A percentile compares a stretch with the other conserved stretches of the same genome.
Evolutionary conservation across 2,797 vertebrate genomes (phyloP).

Genomic region (Eulemur albifrons): DNA sequence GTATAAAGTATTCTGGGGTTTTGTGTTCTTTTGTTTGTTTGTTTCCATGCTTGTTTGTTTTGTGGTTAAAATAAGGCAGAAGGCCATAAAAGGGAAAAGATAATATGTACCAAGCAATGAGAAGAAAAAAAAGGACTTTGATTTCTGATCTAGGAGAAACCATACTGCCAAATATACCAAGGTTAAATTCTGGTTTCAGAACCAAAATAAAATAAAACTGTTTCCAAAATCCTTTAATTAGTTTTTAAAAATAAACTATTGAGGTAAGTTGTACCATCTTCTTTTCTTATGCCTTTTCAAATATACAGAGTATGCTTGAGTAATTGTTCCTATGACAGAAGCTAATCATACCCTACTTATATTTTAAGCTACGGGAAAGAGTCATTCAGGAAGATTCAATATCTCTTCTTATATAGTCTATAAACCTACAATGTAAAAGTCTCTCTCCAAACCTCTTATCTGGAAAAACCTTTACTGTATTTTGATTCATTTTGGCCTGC

Average conservation of each 20-base stretch:
- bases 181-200: not conserved
- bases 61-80: not conserved
- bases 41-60: not conserved
- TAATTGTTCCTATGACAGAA: not conserved
- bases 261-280: not conserved
- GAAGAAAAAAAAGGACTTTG: not conserved
- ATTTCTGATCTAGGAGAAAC: not conserved
- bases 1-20: not conserved
- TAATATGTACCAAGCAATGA: not conserved
- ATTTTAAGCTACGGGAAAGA: not conserved
- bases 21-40: not conserved
- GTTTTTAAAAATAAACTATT: not conserved
- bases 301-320: not conserved
- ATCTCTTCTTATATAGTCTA: not conserved
- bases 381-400: not conserved
- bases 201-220: not conserved
- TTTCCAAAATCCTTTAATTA: not conserved
- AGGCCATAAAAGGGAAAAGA: not conserved
- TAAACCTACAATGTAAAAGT: not conserved
- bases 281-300: not conserved
- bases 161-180: not conserved
- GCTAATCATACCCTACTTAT: not conserved
- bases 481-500: not conserved
- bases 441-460: not conserved
- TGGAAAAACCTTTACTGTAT: not conserved